Percentiles rank a stretch among this genome's conserved stretches.
These are phyloP conservation scores for Lepus timidus DNA, from an alignment of 2,113 vertebrate species.

Conservation along the genomic window DNA sequence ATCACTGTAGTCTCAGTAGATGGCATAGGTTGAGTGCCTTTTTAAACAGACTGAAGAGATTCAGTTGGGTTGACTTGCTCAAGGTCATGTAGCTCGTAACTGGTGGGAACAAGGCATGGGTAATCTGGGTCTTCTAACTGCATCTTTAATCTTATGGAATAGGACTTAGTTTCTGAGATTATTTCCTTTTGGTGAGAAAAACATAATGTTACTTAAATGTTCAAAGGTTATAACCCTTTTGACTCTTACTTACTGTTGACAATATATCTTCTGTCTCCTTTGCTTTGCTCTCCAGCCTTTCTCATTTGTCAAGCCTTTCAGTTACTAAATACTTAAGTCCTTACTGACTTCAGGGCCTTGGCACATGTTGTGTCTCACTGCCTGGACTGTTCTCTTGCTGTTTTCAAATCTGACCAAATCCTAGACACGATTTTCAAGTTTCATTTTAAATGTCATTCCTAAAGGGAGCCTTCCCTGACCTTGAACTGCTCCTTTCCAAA, in stretches of 20 bases:
- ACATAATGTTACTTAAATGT: slow-evolving; percentile 4
- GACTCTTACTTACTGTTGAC: not conserved
- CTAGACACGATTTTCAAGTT: not conserved
- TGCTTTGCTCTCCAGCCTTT: not conserved
- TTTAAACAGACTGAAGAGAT: slow-evolving; percentile 34
- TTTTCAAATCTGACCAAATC: not conserved
- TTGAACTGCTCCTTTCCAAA: not conserved
- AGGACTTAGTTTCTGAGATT: slow-evolving; percentile 1
- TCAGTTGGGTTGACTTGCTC: not conserved
- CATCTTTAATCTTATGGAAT: not conserved
- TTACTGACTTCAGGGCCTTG: not conserved
- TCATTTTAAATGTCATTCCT: slow-evolving; percentile 2
- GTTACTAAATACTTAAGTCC: not conserved
- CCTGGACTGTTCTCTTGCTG: not conserved
- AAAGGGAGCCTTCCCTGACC: not conserved
- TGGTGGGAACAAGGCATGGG: not conserved
- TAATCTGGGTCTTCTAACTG: slow-evolving; percentile 20
- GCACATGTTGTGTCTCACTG: not conserved
- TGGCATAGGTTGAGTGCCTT: slow-evolving; percentile 16
- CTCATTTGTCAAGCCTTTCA: not conserved
- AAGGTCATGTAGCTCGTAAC: not conserved
- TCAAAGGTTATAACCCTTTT: not conserved
- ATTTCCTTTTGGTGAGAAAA: slow-evolving; percentile 35
- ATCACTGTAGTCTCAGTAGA: not conserved
- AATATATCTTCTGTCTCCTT: not conserved